phyloP scores from a whole-genome alignment of 1,140 invertebrate species.

The Homarus americanus region DNA sequence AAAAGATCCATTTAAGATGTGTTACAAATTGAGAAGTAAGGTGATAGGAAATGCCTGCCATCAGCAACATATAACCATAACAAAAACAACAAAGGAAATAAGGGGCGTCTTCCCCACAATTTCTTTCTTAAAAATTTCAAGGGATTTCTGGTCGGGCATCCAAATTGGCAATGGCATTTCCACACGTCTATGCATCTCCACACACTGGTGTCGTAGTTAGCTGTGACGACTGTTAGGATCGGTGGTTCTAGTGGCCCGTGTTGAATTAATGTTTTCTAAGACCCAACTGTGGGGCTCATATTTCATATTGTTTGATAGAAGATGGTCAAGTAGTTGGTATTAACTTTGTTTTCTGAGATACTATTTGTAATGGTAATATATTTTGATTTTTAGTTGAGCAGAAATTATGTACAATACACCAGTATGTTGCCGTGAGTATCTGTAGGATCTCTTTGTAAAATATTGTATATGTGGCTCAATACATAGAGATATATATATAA shows the following conservation, averaged over 20 bases:
- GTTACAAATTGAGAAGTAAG: neutral
- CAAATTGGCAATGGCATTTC: slow-evolving; percentile 9
- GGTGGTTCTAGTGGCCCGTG: slow-evolving; percentile 8
- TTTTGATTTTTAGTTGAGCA: slow-evolving; percentile 42
- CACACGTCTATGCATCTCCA: slow-evolving; percentile 40
- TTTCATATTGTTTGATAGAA: slow-evolving; percentile 63
- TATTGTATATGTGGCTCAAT: slow-evolving; percentile 71
- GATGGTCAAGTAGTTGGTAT: slow-evolving; percentile 43
- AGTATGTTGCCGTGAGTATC: slow-evolving; percentile 39
- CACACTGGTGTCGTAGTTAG: slow-evolving; percentile 19
- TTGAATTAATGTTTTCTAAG: slow-evolving; percentile 1
- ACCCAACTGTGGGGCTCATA: neutral
- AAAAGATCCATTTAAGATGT: neutral
- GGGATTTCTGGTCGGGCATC: neutral
- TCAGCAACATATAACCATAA: neutral
- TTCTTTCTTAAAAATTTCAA: neutral
- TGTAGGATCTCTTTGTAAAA: slow-evolving; percentile 64
- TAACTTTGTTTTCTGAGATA: slow-evolving; percentile 27
- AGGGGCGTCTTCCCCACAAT: neutral
- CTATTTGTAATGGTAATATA: slow-evolving; percentile 65
- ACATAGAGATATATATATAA: slow-evolving; percentile 57
- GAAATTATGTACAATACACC: slow-evolving; percentile 47
- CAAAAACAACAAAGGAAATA: neutral
- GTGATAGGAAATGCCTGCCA: neutral
- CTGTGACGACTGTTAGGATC: slow-evolving; percentile 19